Base-by-base conservation (phyloP, 2,113 vertebrate species). In the Pavo muticus region DNA sequence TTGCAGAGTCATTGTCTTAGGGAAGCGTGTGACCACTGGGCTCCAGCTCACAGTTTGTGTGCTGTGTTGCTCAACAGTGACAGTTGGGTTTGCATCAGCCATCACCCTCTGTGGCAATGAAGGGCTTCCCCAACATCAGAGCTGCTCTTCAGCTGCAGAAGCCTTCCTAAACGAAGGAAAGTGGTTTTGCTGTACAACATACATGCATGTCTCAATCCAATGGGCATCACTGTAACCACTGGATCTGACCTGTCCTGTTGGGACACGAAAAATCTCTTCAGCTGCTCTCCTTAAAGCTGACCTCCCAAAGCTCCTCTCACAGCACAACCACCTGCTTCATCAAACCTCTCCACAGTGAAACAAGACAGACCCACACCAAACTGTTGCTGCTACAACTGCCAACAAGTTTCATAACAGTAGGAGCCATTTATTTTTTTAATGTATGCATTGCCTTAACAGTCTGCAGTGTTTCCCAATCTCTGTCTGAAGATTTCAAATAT, bases 41-140 rank as follows among this genome's bases (percentile, higher is more conserved):
- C 74, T 63, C 64, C 54, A 40, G 93, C 79, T 82, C n/a, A 0
- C 45, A 56, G 87, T 61, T 42, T 16, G n/a, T 4, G 2, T 8
- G 21, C 79, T 3, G 13, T 5, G 64, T 97, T 97, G 91, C 97
- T 89, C 93, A 97, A 97, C 93, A 92, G 57, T 71, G 93, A 72
- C 97, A 88, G 97, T 97, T 97, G 67, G 70, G 42, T 88, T 97
- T 97, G 54, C 97, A 94, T 76, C 95, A 97, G 87, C 64, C 94
- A 86, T 48, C 54, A 11, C 44, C 82, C 78, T 91, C 95, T 97
- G 96, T 96, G 95, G 97, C 93, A 96, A 96, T 18, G n/a, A 79
- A 81, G 78, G 2, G 67, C 87, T 95, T 93, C 91, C 87, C 77
- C 72, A 64, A 45, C 73, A 9, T 40, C 57, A 57, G 75, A 57